Conservation (phyloP, 2,113 vertebrate species). For the Carettochelys insculpta region DNA sequence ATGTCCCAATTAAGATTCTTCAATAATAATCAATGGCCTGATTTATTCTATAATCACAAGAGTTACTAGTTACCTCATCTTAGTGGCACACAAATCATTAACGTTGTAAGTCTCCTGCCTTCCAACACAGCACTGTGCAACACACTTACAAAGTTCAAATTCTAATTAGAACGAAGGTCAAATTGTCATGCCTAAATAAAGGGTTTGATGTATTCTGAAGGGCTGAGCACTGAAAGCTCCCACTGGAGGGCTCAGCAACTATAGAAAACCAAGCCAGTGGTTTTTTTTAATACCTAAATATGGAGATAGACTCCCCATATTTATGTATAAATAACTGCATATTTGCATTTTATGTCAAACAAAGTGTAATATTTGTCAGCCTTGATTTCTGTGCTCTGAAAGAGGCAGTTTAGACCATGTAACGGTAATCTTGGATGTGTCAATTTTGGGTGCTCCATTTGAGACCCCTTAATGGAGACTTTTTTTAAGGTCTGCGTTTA, state of each 20-base stretch:
- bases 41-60: not conserved
- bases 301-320: too few relatives aligned
- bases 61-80: not conserved
- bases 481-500: not conserved
- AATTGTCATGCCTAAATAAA: not conserved
- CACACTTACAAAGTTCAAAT: not conserved
- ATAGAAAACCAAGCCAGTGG: not conserved
- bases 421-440: not conserved
- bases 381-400: not conserved
- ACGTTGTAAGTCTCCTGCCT: not conserved
- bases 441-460: not conserved
- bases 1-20: not conserved
- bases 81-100: not conserved
- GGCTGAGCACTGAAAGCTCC: not conserved
- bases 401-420: not conserved
- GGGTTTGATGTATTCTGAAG: not conserved
- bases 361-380: not conserved
- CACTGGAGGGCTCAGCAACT: not conserved
- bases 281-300: not conserved
- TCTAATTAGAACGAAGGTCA: too few relatives aligned
- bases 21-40: too few relatives aligned
- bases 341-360: not conserved
- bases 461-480: accelerated
- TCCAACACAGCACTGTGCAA: not conserved
- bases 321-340: too few relatives aligned